A percentile compares a stretch with the other conserved stretches of the same genome.
Evolutionary conservation across 2,113 vertebrate genomes (phyloP).

Genomic region (human): GRCh38 chr2:79571501-79572000

Average conservation of each 20-base stretch:
- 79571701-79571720: conserved; percentile 56
- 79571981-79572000: not conserved
- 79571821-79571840: not conserved
- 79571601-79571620: conserved; percentile 10
- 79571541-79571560: conserved; percentile 21
- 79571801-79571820: not conserved
- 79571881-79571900: not conserved
- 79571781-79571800: not conserved
- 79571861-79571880: not conserved
- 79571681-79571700: not conserved
- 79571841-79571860: not conserved
- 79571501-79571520: conserved; percentile 15
- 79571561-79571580: conserved; percentile 16
- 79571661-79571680: not conserved
- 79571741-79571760: not conserved
- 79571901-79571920: not conserved
- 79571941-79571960: not conserved
- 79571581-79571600: conserved; percentile 37
- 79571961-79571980: not conserved
- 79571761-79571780: not conserved
- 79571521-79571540: not conserved
- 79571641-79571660: not conserved
- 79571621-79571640: conserved; percentile 37
- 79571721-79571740: not conserved
- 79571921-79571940: not conserved